These are phyloP conservation scores for Solenopsis invicta DNA, from an alignment of 1,140 invertebrate species.

Conservation along the genomic window DNA sequence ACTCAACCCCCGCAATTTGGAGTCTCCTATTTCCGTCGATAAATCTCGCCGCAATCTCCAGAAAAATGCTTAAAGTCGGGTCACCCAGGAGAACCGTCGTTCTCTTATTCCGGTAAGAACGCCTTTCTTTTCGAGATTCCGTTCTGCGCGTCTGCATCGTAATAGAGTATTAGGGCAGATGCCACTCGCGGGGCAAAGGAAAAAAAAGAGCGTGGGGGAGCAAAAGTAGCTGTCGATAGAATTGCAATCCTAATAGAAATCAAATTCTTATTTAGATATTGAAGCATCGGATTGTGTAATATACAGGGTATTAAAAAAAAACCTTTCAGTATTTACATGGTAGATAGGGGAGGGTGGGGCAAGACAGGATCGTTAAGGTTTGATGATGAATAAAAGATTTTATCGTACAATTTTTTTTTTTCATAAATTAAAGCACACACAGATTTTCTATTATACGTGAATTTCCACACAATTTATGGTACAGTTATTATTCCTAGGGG, in stretches of 20 bases:
- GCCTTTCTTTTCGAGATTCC: constrained; percentile 39
- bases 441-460: constrained; percentile 32
- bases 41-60: constrained; percentile 41
- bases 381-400: too few species aligned
- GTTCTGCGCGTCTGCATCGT: constrained; percentile 20
- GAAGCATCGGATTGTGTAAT: neutral
- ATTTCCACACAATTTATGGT: constrained; percentile 32
- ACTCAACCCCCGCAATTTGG: constrained; percentile 41
- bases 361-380: too few species aligned
- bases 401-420: too few species aligned
- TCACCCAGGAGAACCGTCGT: constrained; percentile 25
- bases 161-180: constrained; percentile 24
- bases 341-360: too few species aligned
- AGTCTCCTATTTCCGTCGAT: constrained; percentile 56
- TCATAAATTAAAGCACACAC: neutral
- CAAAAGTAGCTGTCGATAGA: neutral
- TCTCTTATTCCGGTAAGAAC: constrained; percentile 6
- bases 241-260: constrained; percentile 22
- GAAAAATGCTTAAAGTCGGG: constrained; percentile 43
- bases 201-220: neutral
- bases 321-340: too few species aligned
- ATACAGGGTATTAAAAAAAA: too few species aligned
- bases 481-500: constrained; percentile 37
- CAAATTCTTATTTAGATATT: constrained; percentile 5
- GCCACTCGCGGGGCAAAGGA: neutral